Percentiles rank a stretch among this genome's conserved stretches.
Evolutionary conservation across 2,888 invertebrate genomes (phyloP).

Genomic region (Leptopterna dolabrata): DNA sequence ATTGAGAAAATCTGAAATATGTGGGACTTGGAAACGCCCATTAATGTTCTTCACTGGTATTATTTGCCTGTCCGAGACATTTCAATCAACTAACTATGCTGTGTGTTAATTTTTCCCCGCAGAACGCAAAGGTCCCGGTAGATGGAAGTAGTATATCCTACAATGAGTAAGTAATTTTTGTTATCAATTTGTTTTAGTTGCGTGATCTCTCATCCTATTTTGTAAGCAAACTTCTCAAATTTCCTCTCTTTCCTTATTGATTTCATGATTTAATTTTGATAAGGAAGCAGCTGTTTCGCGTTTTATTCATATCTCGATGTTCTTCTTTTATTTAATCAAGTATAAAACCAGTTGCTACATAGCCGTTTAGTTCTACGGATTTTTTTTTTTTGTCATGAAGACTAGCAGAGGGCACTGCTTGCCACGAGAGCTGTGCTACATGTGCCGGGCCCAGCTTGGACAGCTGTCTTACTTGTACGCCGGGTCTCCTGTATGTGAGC

Average conservation of each 20-base stretch:
- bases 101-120: conserved; percentile 1
- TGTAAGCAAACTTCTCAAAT: neutral
- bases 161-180: conserved; percentile 54
- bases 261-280: neutral
- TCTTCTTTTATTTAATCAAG: too few species aligned
- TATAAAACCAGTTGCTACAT: too few species aligned
- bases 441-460: conserved; percentile 90
- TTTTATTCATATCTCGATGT: too few species aligned
- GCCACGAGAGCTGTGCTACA: conserved; percentile 89
- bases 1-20: too few species aligned
- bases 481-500: conserved; percentile 83
- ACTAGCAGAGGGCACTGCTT: conserved; percentile 71
- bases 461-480: conserved; percentile 86
- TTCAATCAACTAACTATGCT: neutral
- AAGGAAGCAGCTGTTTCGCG: too few species aligned
- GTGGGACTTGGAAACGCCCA: too few species aligned
- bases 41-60: too few species aligned
- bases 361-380: too few species aligned
- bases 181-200: neutral
- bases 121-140: conserved; percentile 54
- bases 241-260: neutral
- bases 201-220: neutral
- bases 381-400: neutral
- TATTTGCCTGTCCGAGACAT: neutral
- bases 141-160: conserved; percentile 50